A percentile compares a stretch with the other conserved stretches of the same genome.
Evolutionary conservation across 2,888 invertebrate species (phyloP).

Genomic region (Magallana nippona): DNA sequence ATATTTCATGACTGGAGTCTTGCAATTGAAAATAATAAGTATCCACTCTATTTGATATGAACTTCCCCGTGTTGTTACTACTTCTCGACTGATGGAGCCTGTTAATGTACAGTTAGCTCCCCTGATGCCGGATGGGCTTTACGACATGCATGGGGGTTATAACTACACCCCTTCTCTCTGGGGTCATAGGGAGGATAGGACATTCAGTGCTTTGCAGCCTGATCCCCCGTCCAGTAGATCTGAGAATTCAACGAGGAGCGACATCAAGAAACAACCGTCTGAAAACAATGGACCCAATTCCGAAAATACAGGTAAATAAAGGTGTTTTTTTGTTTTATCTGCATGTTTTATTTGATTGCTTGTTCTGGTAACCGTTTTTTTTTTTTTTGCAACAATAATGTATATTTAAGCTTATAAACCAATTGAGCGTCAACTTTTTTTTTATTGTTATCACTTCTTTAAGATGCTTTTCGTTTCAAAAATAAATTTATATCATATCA

Average conservation of each 20-base stretch:
- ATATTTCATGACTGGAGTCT: background rate
- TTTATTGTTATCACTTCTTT: too few species aligned
- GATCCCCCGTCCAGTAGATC: background rate
- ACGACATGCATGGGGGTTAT: slow-evolving; percentile 54
- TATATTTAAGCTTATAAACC: too few species aligned
- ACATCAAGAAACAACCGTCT: background rate
- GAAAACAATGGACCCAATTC: background rate
- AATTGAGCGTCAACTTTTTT: too few species aligned
- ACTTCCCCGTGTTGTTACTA: background rate
- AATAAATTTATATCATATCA: too few species aligned
- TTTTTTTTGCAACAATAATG: too few species aligned
- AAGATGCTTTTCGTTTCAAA: too few species aligned
- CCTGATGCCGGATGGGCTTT: slow-evolving; percentile 56
- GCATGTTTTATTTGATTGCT: background rate
- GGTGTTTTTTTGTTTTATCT: background rate
- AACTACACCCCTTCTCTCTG: slow-evolving; percentile 33
- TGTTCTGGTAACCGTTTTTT: background rate
- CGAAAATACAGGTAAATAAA: slow-evolving; percentile 22
- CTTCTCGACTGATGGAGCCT: slow-evolving; percentile 52
- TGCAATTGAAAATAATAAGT: background rate
- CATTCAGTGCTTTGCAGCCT: slow-evolving; percentile 6
- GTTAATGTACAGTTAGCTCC: slow-evolving; percentile 57
- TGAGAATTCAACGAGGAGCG: background rate
- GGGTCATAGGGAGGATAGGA: slow-evolving; percentile 36
- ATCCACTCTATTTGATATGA: slow-evolving; percentile 1